phyloP scores from a whole-genome alignment of 2,888 invertebrate species.

The Emmelina monodactyla region DNA sequence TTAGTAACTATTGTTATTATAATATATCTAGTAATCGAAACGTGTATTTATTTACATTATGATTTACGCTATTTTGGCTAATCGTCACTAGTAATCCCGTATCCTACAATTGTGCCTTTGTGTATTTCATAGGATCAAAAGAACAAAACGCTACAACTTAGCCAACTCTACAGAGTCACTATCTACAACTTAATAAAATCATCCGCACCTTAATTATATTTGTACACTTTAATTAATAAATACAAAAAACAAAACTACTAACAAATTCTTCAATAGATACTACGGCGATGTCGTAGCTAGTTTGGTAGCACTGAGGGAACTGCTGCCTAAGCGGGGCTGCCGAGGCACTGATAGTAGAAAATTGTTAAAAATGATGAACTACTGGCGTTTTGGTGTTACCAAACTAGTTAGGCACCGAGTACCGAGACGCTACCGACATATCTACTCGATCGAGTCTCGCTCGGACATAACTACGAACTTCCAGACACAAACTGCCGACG shows the following conservation, averaged over 20 bases:
- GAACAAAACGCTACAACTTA: constrained; percentile 18
- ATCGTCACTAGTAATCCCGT: constrained; percentile 57
- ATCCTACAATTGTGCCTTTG: constrained; percentile 55
- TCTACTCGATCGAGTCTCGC: background rate
- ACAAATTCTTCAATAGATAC: constrained; percentile 32
- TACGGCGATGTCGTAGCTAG: background rate
- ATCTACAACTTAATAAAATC: constrained; percentile 43
- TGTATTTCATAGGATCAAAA: constrained; percentile 27
- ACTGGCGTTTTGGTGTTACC: too few species aligned
- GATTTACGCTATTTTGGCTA: constrained; percentile 60
- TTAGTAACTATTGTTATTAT: constrained; percentile 40
- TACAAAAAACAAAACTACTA: constrained; percentile 32
- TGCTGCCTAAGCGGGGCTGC: background rate
- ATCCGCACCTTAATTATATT: constrained; percentile 43
- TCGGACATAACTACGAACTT: background rate
- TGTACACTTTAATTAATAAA: constrained; percentile 48
- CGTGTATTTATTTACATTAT: constrained; percentile 55
- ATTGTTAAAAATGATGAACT: too few species aligned
- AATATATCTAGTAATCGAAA: constrained; percentile 34
- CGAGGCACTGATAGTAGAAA: background rate
- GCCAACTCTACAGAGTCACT: constrained; percentile 21
- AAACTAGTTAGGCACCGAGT: too few species aligned
- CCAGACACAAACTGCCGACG: constrained; percentile 24
- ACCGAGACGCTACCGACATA: constrained; percentile 2
- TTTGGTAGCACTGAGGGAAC: background rate